Base-by-base conservation (phyloP, 2,888 invertebrate genomes). In the Limnephilus auricula region DNA sequence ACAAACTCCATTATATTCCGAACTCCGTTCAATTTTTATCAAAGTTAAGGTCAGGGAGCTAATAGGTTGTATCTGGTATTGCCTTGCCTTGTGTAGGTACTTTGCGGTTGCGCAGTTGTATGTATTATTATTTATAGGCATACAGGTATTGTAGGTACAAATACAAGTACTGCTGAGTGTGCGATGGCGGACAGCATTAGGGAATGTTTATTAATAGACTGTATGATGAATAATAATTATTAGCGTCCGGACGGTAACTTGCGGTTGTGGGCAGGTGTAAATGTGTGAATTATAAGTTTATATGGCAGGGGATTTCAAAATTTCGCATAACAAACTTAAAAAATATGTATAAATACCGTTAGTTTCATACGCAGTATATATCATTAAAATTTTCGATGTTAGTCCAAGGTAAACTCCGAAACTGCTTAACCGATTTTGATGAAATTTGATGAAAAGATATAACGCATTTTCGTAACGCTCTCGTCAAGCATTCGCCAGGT, bases 261-360 rank as follows among this genome's bases (percentile, higher is more conserved):
- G 65, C 65, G 65, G 65, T 65, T 65, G 65, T 65, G 65, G 65
- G 65, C 65, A 65, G 65, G 65, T 65, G 65, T 65, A 65, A 65
- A 65, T 65, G 65, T 65, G 25, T 65, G 65, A 25, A 65, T 65
- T 65, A 65, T 65, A 6, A 65, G 25, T 25, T 65, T 65, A 65
- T 65, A 65, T 1, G 65, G 6, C 65, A n/a, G 65, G 25, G 65
- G 65, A 5, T 65, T n/a, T n/a, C 65, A 65, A 65, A 65, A 5
- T 65, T 9, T 65, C 65, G n/a, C 6, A 2, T 9, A 6, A 25
- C 25, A 65, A 13, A 45, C 45, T 15, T 45, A 13, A 0, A 15
- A 45, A 45, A 45, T 2, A 34, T 34, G 34, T 34, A 5, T 34
- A 34, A 4, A 5, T 1, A 40, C 40, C 18, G 50, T 0, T 50